Evolutionary conservation across 2,113 vertebrate species (phyloP).

Genomic region (Menidia beryllina): DNA sequence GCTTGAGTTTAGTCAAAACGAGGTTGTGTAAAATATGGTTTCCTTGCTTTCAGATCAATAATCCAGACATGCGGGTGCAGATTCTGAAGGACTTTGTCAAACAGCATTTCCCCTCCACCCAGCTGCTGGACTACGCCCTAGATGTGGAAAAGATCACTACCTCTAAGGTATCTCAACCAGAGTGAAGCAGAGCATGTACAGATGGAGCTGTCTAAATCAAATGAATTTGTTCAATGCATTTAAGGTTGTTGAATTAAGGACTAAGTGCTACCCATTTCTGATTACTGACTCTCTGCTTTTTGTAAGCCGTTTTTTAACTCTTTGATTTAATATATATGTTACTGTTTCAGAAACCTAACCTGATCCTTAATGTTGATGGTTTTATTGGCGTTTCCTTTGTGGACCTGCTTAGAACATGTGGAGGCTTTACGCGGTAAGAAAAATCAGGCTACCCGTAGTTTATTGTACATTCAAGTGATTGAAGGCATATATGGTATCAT

Average conservation of each 20-base stretch:
- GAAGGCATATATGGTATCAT: not conserved
- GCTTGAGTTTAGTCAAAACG: not conserved
- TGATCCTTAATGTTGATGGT: conserved; percentile 97
- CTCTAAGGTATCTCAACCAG: conserved; percentile 93
- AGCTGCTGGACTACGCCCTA: conserved; percentile 92
- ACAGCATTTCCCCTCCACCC: conserved; percentile 92
- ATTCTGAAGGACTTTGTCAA: conserved; percentile 96
- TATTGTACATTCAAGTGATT: not conserved
- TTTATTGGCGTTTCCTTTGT: conserved; percentile 96
- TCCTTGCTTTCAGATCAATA: conserved; percentile 88
- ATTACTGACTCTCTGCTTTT: too few relatives aligned
- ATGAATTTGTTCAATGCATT: not conserved
- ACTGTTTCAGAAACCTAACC: conserved; percentile 92
- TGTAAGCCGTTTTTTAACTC: not conserved
- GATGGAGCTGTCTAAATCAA: not conserved
- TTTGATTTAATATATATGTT: not conserved
- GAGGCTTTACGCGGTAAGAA: conserved; percentile 92
- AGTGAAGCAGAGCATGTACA: too few relatives aligned
- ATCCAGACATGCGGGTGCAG: conserved; percentile 97
- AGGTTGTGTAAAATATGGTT: not conserved
- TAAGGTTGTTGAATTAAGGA: not conserved
- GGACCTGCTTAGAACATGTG: conserved; percentile 92
- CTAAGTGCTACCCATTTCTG: not conserved
- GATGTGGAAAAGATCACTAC: conserved; percentile 98
- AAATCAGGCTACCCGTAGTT: rapidly evolving